These are phyloP conservation scores for Ibidorhyncha struthersii DNA, from an alignment of 2,113 vertebrate species.

Conservation along the genomic window DNA sequence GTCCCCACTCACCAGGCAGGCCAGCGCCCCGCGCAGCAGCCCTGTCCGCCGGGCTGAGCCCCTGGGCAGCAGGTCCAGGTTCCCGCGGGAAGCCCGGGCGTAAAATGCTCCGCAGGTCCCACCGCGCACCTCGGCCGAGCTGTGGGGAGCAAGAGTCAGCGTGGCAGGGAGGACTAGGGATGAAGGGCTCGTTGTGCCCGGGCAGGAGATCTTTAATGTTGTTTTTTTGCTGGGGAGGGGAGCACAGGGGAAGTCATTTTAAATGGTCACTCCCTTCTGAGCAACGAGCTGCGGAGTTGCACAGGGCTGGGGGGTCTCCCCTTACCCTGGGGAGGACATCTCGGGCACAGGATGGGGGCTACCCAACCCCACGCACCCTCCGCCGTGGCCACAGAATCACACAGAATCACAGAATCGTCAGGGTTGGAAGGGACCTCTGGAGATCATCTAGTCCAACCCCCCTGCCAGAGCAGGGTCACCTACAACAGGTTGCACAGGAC, in stretches of 20 bases:
- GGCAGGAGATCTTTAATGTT: too few relatives aligned
- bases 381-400: not conserved
- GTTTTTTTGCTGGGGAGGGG: not conserved
- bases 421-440: too few relatives aligned
- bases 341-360: fast-evolving
- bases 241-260: not conserved
- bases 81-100: slow-evolving; percentile 17
- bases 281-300: not conserved
- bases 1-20: slow-evolving; percentile 63
- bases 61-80: slow-evolving; percentile 53
- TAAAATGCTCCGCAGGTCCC: slow-evolving; percentile 50
- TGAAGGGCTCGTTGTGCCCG: fast-evolving
- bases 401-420: too few relatives aligned
- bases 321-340: not conserved
- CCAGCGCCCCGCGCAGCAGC: slow-evolving; percentile 33
- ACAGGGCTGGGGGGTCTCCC: not conserved
- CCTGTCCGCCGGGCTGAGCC: slow-evolving; percentile 28
- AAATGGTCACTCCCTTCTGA: not conserved
- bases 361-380: not conserved
- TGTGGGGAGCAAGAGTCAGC: not conserved
- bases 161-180: fast-evolving
- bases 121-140: not conserved
- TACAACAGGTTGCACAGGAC: too few relatives aligned
- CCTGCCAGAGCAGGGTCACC: too few relatives aligned
- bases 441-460: too few relatives aligned